A percentile compares a stretch with the other conserved stretches of the same genome.
phyloP scores from a whole-genome alignment of 2,797 vertebrate species.

The Glossophaga mutica region DNA sequence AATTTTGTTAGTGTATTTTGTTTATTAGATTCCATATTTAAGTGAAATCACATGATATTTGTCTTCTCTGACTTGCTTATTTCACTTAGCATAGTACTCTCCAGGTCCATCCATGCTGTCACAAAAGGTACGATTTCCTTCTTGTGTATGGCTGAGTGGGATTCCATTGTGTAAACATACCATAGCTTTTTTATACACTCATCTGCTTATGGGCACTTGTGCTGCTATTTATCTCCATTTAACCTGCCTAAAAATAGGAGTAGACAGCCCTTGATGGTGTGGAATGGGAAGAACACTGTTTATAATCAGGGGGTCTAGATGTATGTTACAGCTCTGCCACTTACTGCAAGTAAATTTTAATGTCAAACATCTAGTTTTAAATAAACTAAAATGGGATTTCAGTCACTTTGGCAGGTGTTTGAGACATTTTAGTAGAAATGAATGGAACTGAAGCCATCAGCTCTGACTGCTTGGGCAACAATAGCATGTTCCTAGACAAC shows the following conservation, averaged over 20 bases:
- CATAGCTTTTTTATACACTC: neutral
- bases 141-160: neutral
- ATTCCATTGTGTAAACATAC: neutral
- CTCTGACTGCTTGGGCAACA: neutral
- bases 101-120: neutral
- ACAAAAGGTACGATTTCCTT: neutral
- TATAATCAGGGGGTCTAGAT: neutral
- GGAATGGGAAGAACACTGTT: neutral
- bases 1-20: neutral
- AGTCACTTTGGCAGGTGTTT: neutral
- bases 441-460: neutral
- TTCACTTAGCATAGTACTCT: neutral
- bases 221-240: neutral
- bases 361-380: neutral
- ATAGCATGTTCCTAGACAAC: neutral
- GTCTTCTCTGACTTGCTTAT: neutral
- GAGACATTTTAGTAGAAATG: neutral
- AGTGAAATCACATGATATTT: neutral
- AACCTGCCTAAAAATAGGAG: neutral
- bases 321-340: neutral
- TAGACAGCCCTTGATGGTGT: neutral
- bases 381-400: neutral
- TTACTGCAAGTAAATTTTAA: constrained; percentile 12
- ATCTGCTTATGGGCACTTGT: neutral
- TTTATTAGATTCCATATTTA: neutral